phyloP scores from a whole-genome alignment of 2,113 vertebrate species.

The Mesembrinibis cayennensis region DNA sequence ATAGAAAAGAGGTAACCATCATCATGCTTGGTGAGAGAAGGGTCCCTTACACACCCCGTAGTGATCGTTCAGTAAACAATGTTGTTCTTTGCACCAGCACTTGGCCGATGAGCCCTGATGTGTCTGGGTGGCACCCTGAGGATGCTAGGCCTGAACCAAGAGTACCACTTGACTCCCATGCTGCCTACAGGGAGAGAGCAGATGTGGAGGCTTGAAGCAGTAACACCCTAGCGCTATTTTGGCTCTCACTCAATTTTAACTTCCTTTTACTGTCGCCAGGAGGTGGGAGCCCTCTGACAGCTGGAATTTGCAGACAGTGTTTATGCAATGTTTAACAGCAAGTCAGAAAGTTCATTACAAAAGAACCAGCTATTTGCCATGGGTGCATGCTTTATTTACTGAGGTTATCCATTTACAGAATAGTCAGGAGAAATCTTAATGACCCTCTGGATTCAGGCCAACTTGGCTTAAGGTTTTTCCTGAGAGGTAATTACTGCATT shows the following conservation, averaged over 20 bases:
- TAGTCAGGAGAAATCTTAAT: background rate
- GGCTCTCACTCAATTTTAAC: background rate
- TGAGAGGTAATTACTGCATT: background rate
- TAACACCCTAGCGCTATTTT: background rate
- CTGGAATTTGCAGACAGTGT: background rate
- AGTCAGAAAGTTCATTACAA: background rate
- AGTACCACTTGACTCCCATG: background rate
- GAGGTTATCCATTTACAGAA: background rate
- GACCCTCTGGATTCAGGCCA: background rate
- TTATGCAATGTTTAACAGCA: background rate
- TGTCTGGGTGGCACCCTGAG: background rate
- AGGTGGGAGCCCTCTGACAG: background rate
- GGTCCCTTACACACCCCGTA: rapidly evolving
- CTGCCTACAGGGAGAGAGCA: background rate
- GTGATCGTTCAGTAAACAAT: background rate
- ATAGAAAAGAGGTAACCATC: background rate
- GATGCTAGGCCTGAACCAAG: background rate
- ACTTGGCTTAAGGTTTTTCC: background rate
- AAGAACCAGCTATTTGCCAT: background rate
- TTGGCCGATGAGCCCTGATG: background rate
- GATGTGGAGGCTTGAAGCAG: rapidly evolving
- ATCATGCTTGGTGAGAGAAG: background rate
- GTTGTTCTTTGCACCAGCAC: background rate
- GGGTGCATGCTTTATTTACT: background rate
- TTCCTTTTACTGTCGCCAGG: background rate